Conservation (phyloP, 2,888 invertebrate genomes). For the Tortricodes alternella region DNA sequence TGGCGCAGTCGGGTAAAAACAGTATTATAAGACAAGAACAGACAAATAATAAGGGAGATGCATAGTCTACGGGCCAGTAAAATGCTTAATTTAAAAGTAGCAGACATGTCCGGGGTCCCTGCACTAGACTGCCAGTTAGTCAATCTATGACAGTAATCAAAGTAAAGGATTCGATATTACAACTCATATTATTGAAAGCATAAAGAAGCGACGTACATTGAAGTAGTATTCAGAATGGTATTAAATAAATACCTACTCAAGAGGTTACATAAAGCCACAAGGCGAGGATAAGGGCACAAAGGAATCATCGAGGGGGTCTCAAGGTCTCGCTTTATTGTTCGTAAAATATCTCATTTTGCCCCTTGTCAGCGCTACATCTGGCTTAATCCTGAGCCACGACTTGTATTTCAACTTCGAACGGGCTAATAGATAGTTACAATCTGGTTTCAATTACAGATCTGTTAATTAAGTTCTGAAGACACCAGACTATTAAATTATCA, state of each 20-base stretch:
- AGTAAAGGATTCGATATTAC: background rate
- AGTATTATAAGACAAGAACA: too few relatives aligned
- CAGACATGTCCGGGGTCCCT: too few relatives aligned
- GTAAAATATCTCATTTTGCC: constrained; percentile 18
- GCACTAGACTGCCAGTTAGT: too few relatives aligned
- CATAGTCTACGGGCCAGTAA: too few relatives aligned
- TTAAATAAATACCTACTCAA: constrained; percentile 15
- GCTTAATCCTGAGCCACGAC: constrained; percentile 13
- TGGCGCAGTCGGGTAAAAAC: too few relatives aligned
- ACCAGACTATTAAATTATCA: too few relatives aligned
- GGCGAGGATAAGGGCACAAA: constrained; percentile 24
- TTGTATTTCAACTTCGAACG: constrained; percentile 12
- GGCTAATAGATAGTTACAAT: constrained; percentile 12
- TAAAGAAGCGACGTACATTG: background rate
- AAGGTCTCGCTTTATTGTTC: constrained; percentile 28
- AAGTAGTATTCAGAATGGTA: constrained; percentile 3
- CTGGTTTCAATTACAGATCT: constrained; percentile 1
- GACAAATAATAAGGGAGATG: too few relatives aligned
- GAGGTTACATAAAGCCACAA: constrained; percentile 14
- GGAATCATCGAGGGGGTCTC: constrained; percentile 22
- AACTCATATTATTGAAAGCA: background rate
- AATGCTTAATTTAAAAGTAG: too few relatives aligned
- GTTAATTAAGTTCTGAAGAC: too few relatives aligned
- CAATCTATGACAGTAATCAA: background rate
- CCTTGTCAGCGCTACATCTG: constrained; percentile 1